Percentiles rank a stretch among this genome's conserved stretches.
These are phyloP conservation scores for Cyclophora punctaria DNA, from an alignment of 2,888 invertebrate species.

Conservation along the genomic window DNA sequence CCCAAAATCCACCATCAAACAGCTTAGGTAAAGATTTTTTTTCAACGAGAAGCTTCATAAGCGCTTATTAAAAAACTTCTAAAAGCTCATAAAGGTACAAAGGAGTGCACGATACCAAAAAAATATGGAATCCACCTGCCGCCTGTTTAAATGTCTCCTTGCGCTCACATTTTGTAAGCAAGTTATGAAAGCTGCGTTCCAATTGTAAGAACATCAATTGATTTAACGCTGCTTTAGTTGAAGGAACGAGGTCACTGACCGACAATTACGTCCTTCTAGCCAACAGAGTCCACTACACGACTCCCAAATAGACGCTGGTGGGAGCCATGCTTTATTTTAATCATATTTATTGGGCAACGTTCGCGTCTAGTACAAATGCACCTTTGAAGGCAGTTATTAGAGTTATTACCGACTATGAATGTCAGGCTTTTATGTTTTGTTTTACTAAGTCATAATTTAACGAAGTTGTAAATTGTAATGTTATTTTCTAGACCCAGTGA, in stretches of 20 bases:
- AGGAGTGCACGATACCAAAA: constrained; percentile 4
- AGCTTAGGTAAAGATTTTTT: no score
- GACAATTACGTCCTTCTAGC: constrained; percentile 70
- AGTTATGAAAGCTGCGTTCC: constrained; percentile 61
- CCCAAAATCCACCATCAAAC: no score
- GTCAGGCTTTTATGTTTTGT: no score
- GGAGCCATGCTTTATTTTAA: constrained; percentile 20
- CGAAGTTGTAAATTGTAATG: no score
- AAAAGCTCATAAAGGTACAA: constrained; percentile 14
- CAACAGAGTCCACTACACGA: constrained; percentile 40
- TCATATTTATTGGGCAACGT: constrained; percentile 8
- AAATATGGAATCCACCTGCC: constrained; percentile 41
- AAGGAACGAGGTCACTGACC: constrained; percentile 70
- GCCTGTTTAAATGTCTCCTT: constrained; percentile 23
- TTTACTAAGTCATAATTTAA: no score
- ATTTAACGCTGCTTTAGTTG: constrained; percentile 73
- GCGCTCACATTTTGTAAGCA: constrained; percentile 45
- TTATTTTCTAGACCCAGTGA: no score
- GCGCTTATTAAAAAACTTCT: constrained; percentile 3
- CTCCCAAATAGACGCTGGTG: constrained; percentile 27
- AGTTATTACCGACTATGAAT: no score
- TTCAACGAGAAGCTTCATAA: no score
- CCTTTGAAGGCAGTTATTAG: not conserved
- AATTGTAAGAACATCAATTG: constrained; percentile 74
- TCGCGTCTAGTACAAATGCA: not conserved